Conservation (phyloP, 23 tunicate genomes). For the Styela clava region DNA sequence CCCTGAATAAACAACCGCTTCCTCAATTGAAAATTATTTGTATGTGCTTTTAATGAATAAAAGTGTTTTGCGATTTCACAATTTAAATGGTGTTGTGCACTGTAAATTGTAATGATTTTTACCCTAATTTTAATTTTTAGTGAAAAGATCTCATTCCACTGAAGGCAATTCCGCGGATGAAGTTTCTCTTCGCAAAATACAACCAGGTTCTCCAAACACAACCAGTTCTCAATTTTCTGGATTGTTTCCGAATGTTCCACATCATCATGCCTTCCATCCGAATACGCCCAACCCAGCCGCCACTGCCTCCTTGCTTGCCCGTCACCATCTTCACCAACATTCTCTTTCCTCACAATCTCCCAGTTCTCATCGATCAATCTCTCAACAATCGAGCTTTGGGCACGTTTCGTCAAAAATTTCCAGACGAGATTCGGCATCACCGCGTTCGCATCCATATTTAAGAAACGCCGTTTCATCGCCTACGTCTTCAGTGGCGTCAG, state of each 20-base stretch:
- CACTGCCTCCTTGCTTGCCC: conserved; percentile 49
- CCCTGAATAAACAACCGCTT: background rate
- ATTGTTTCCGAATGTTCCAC: conserved; percentile 7
- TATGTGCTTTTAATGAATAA: background rate
- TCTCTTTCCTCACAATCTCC: background rate
- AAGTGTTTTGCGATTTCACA: too few species aligned
- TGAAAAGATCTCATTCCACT: background rate
- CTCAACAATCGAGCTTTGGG: background rate
- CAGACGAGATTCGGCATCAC: conserved; percentile 20
- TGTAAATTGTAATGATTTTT: too few species aligned
- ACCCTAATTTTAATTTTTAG: background rate
- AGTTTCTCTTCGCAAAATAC: background rate
- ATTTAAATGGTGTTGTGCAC: too few species aligned
- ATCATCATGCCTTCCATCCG: conserved; percentile 22
- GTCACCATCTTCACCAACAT: background rate
- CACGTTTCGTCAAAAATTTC: conserved; percentile 21
- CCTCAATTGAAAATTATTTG: background rate
- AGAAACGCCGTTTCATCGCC: conserved; percentile 25
- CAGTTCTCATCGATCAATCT: background rate
- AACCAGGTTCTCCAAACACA: background rate
- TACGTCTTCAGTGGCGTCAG: conserved; percentile 37
- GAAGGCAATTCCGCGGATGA: conserved; percentile 1
- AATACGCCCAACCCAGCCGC: conserved; percentile 32
- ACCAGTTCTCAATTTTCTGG: background rate
- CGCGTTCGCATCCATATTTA: conserved; percentile 20